A percentile compares a stretch with the other conserved stretches of the same genome.
phyloP scores from a whole-genome alignment of 2,797 vertebrate genomes.

The Spinibarbus caldwelli region DNA sequence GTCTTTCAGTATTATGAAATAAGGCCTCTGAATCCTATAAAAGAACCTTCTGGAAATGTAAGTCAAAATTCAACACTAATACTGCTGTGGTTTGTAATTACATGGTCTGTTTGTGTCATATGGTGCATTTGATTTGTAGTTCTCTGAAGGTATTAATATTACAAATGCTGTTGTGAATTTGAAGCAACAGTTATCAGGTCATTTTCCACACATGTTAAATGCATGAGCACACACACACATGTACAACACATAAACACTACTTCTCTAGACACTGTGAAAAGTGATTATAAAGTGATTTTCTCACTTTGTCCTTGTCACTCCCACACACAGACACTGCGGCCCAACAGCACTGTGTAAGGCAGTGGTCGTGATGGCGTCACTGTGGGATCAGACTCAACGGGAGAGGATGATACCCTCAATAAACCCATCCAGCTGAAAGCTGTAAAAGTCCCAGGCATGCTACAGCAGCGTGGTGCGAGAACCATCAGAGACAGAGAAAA shows the following conservation, averaged over 20 bases:
- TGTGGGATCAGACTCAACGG: conserved; percentile 28
- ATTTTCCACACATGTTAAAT: conserved; percentile 5
- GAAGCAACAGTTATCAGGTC: not conserved
- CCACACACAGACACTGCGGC: conserved; percentile 27
- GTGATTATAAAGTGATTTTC: conserved; percentile 1
- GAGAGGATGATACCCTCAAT: conserved; percentile 38
- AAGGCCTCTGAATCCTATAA: conserved; percentile 25
- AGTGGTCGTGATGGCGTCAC: conserved; percentile 37
- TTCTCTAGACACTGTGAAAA: not conserved
- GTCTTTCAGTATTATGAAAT: conserved; percentile 3
- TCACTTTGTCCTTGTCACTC: not conserved
- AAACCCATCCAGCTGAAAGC: conserved; percentile 55
- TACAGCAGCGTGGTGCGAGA: conserved; percentile 21
- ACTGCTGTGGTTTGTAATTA: not conserved
- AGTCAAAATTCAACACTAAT: not conserved
- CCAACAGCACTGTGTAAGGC: conserved; percentile 5
- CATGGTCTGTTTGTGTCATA: conserved; percentile 12
- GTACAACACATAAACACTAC: not conserved
- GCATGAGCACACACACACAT: not conserved
- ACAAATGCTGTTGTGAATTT: not conserved
- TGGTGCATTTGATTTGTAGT: conserved; percentile 2
- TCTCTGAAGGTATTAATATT: not conserved
- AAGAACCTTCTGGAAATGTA: not conserved
- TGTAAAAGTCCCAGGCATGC: conserved; percentile 53
- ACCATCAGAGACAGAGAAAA: conserved; percentile 40